Evolutionary conservation across 1,140 invertebrate species (phyloP).

Genomic region (Drosophila lacertosa): DNA sequence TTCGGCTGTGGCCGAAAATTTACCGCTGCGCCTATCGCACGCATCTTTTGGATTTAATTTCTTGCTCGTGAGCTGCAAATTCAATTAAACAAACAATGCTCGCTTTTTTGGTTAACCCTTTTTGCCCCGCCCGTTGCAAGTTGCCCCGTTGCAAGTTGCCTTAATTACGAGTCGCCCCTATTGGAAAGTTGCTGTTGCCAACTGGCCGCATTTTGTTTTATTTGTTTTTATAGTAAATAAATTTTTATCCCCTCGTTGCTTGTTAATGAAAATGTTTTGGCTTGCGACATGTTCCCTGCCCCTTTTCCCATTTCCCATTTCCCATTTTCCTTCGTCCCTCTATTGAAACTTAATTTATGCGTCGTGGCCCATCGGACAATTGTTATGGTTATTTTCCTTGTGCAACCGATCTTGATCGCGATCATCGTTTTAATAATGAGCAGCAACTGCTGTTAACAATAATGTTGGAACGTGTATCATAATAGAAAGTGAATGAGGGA

Average conservation of each 20-base stretch:
- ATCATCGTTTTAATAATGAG: constrained; percentile 16
- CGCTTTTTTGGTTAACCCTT: constrained; percentile 25
- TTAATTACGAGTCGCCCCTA: constrained; percentile 67
- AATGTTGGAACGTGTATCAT: constrained; percentile 21
- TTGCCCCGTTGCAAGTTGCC: constrained; percentile 16
- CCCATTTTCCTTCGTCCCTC: not conserved
- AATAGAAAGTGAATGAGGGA: constrained; percentile 1
- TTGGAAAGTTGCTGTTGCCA: constrained; percentile 49
- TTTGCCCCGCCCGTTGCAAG: constrained; percentile 13
- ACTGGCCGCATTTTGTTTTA: constrained; percentile 46
- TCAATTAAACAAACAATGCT: constrained; percentile 68
- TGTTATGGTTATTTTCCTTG: constrained; percentile 50
- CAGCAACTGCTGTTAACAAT: constrained; percentile 13
- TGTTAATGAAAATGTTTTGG: constrained; percentile 71
- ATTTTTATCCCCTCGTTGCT: constrained; percentile 8
- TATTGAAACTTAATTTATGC: constrained; percentile 65
- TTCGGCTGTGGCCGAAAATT: constrained; percentile 49
- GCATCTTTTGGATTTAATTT: no score
- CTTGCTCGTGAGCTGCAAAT: constrained; percentile 66
- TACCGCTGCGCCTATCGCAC: constrained; percentile 63
- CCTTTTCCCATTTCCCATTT: no score
- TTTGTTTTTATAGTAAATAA: constrained; percentile 9
- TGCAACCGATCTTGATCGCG: constrained; percentile 25
- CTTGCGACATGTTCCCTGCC: constrained; percentile 20
- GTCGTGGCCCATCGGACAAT: constrained; percentile 59